Percentiles rank a stretch among this genome's conserved stretches.
Evolutionary conservation across 2,888 invertebrate genomes (phyloP).

Genomic region (Exocentrus adspersus): DNA sequence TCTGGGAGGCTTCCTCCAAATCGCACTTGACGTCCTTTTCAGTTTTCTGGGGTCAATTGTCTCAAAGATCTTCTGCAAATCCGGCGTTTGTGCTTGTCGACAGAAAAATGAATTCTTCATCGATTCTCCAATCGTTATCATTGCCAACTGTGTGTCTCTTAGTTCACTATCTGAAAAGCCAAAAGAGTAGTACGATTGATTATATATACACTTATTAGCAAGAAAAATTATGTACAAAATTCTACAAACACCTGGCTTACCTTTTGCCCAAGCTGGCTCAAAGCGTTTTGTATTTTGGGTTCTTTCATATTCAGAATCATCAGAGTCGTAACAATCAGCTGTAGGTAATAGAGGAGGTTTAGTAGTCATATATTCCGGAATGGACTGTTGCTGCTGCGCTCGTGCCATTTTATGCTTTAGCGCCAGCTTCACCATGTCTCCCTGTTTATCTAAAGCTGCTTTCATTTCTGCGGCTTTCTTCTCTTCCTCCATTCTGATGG

Average conservation of each 20-base stretch:
- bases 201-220: no score
- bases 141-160: constrained; percentile 26
- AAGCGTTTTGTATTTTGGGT: no score
- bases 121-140: constrained; percentile 44
- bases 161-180: constrained; percentile 56
- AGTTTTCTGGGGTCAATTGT: constrained; percentile 72
- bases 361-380: constrained; percentile 49
- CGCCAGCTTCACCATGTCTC: constrained; percentile 10
- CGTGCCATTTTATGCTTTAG: constrained; percentile 53
- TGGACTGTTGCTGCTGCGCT: constrained; percentile 55
- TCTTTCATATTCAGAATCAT: constrained; percentile 63
- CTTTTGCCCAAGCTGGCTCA: constrained; percentile 60
- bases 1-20: constrained; percentile 78
- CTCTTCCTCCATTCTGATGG: constrained; percentile 6
- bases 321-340: constrained; percentile 69
- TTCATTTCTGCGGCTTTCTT: constrained; percentile 55
- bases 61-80: constrained; percentile 76
- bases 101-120: constrained; percentile 71
- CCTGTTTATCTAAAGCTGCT: constrained; percentile 36
- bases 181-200: no score
- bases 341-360: constrained; percentile 65
- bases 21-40: constrained; percentile 78
- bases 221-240: no score
- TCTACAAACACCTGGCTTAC: constrained; percentile 55
- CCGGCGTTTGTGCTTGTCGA: constrained; percentile 70